Percentiles rank a stretch among this genome's conserved stretches.
Conservation (phyloP, 2,113 vertebrate genomes). For the Urocitellus parryii region DNA sequence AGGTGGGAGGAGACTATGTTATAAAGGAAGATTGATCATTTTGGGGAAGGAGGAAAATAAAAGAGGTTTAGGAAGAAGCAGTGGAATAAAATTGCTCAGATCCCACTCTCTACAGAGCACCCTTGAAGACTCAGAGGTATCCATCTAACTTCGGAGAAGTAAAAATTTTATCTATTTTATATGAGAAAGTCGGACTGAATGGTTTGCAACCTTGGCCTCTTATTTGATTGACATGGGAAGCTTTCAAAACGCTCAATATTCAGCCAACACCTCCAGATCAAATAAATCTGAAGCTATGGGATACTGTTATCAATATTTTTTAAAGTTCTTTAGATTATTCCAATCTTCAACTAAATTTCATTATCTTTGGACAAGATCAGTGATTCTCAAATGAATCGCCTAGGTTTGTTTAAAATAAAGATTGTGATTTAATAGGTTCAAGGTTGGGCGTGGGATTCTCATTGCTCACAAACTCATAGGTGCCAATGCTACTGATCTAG, state of each 20-base stretch:
- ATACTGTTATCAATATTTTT: conserved; percentile 30
- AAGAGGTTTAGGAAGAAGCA: not conserved
- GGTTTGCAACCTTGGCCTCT: conserved; percentile 43
- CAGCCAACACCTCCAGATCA: not conserved
- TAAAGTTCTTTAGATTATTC: conserved; percentile 43
- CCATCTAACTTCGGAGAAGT: not conserved
- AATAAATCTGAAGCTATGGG: conserved; percentile 18
- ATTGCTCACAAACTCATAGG: not conserved
- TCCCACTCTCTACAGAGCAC: not conserved
- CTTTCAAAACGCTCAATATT: conserved; percentile 59
- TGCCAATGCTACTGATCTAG: not conserved
- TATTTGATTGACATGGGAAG: conserved; percentile 24
- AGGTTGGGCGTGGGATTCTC: not conserved
- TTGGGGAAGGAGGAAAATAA: not conserved
- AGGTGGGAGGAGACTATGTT: not conserved
- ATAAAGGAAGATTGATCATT: not conserved
- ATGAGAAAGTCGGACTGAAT: conserved; percentile 24
- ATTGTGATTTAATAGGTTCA: not conserved
- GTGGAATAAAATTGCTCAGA: not conserved
- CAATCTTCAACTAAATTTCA: conserved; percentile 13
- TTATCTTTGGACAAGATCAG: not conserved
- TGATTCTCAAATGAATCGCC: conserved; percentile 12
- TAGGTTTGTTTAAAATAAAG: not conserved
- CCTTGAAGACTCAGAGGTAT: not conserved
- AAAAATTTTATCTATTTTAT: conserved; percentile 7